Percentiles rank a stretch among this genome's conserved stretches.
These are phyloP conservation scores for Aphaenogaster floridana DNA, from an alignment of 1,140 invertebrate species.

Conservation along the genomic window DNA sequence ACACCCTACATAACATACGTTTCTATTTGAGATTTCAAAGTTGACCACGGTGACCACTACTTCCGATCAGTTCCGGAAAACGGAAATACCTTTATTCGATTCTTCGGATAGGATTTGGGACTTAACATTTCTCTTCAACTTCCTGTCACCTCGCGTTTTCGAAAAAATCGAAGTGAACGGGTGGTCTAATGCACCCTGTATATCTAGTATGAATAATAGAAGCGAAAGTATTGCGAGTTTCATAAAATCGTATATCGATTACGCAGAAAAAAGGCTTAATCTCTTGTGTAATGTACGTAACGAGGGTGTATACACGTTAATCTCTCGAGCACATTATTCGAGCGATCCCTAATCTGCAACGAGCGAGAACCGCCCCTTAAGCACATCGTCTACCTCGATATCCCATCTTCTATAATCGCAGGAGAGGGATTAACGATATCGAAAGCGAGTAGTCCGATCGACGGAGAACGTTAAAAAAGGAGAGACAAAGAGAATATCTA, in stretches of 20 bases:
- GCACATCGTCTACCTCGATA: constrained; percentile 73
- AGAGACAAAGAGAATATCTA: constrained; percentile 67
- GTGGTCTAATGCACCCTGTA: too few relatives aligned
- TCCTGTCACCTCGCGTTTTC: too few relatives aligned
- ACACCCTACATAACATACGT: too few relatives aligned
- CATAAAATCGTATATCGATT: constrained; percentile 34
- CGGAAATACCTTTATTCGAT: too few relatives aligned
- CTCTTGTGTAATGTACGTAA: constrained; percentile 57
- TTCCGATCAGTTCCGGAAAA: too few relatives aligned
- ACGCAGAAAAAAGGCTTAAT: constrained; percentile 13
- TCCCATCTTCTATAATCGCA: constrained; percentile 58
- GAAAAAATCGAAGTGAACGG: too few relatives aligned
- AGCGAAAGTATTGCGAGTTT: not conserved
- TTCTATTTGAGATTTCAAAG: too few relatives aligned
- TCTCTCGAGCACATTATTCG: constrained; percentile 74
- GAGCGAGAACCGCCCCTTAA: constrained; percentile 74
- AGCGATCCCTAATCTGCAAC: constrained; percentile 71
- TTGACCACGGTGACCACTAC: too few relatives aligned
- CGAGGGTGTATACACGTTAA: constrained; percentile 67
- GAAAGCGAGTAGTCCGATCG: not conserved
- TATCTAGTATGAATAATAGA: not conserved
- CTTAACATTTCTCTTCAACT: too few relatives aligned
- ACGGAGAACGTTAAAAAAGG: not conserved
- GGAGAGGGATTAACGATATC: constrained; percentile 37
- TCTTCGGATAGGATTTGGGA: too few relatives aligned